Evolutionary conservation across 2,888 invertebrate genomes (phyloP), one percentile per base, ranked within the genome.

Genomic region (Megastigmus dorsalis): DNA sequence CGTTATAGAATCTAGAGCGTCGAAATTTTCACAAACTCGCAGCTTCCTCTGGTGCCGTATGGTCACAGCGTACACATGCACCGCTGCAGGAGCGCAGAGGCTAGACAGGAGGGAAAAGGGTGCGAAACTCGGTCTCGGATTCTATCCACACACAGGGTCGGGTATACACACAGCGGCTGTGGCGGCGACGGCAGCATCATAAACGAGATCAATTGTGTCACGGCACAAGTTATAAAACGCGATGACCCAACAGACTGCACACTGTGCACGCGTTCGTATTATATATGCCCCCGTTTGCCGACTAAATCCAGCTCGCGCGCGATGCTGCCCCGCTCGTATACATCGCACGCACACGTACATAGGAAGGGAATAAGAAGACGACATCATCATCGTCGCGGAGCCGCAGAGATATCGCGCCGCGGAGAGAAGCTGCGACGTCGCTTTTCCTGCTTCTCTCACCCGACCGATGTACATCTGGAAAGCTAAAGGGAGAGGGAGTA

Each of bases 21-120:
- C 60, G 38, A 54, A 48, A 68, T 50, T 62, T 71, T 48, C 55
- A 26, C 55, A 63, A 71, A 71, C 30, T 62, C 55, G 55, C 62
- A 33, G 30, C 67, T 68, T 62, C 67, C 60, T 68, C 55, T 45
- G n/a, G 13, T 4, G 23, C 36, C 9, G 13, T 7, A 48, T 9
- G 23, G 9, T 20, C 10, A 43, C 10, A 18, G 3, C 10, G 6
- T 13, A 36, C 9, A 36, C 13, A 2, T 13, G 28, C 28, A 36
- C 79, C 79, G 79, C 78, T 77, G 79, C 78, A 79, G 78, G 78
- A 78, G 76, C 79, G 81, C n/a, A n/a, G n/a, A n/a, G n/a, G n/a
- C n/a, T n/a, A n/a, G n/a, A n/a, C n/a, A n/a, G n/a, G 13, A 10
- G 15, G 48, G 41, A 52, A 43, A 70, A 43, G 62, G 70, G 54